Percentiles rank a stretch among this genome's conserved stretches.
Evolutionary conservation across 2,113 vertebrate species (phyloP).

Genomic region (Centrocercus urophasianus): DNA sequence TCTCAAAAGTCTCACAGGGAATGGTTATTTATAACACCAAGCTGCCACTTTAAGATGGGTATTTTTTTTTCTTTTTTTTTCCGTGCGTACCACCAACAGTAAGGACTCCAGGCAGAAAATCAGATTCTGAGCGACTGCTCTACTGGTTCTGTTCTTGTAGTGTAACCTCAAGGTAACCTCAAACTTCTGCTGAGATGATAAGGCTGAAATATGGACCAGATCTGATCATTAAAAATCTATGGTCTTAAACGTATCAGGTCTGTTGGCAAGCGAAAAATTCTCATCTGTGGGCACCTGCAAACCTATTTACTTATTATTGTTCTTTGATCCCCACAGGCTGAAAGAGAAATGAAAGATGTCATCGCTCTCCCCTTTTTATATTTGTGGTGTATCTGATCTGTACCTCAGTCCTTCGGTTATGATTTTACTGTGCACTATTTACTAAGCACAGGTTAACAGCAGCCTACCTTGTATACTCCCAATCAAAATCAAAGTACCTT

Average conservation of each 20-base stretch:
- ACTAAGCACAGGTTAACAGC: slow-evolving; percentile 14
- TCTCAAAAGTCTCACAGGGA: slow-evolving; percentile 55
- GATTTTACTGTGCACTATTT: slow-evolving; percentile 24
- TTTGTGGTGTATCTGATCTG: slow-evolving; percentile 8
- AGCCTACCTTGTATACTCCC: slow-evolving; percentile 43
- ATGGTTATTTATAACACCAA: slow-evolving; percentile 21
- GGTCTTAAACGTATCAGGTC: background rate
- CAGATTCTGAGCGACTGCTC: slow-evolving; percentile 14
- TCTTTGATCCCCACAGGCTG: slow-evolving; percentile 43
- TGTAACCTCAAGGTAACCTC: background rate
- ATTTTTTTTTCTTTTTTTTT: background rate
- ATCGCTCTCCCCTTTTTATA: background rate
- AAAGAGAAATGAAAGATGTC: slow-evolving; percentile 46
- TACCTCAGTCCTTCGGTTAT: slow-evolving; percentile 16
- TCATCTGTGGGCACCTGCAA: slow-evolving; percentile 8
- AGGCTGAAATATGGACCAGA: background rate
- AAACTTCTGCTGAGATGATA: background rate
- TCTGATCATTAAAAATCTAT: background rate
- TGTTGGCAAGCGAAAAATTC: background rate
- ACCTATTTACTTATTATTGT: slow-evolving; percentile 11
- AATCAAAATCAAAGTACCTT: slow-evolving; percentile 62
- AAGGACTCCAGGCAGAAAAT: slow-evolving; percentile 55
- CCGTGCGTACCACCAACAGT: background rate
- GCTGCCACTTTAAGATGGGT: slow-evolving; percentile 37
- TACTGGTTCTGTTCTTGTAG: background rate